These are phyloP conservation scores for Pan troglodytes DNA, from an alignment of 2,113 vertebrate genomes.

Conservation along the genomic window NHGRI_mPanTro3-v2.1_pri NC_072401.2:2676501-2677000, in stretches of 20 bases:
- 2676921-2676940: no score
- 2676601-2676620: background rate
- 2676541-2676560: no score
- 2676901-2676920: no score
- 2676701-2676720: fast-evolving
- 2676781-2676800: background rate
- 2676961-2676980: background rate
- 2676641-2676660: background rate
- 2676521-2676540: background rate
- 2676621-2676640: fast-evolving
- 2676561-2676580: background rate
- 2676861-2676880: background rate
- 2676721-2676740: fast-evolving
- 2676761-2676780: background rate
- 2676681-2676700: background rate
- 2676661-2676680: background rate
- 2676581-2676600: background rate
- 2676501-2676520: background rate
- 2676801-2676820: background rate
- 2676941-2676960: background rate
- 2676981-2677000: background rate
- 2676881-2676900: fast-evolving
- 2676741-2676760: no score
- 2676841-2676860: background rate
- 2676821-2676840: background rate